phyloP scores from a whole-genome alignment of 1,140 invertebrate genomes.

The Mylabris phalerata region DNA sequence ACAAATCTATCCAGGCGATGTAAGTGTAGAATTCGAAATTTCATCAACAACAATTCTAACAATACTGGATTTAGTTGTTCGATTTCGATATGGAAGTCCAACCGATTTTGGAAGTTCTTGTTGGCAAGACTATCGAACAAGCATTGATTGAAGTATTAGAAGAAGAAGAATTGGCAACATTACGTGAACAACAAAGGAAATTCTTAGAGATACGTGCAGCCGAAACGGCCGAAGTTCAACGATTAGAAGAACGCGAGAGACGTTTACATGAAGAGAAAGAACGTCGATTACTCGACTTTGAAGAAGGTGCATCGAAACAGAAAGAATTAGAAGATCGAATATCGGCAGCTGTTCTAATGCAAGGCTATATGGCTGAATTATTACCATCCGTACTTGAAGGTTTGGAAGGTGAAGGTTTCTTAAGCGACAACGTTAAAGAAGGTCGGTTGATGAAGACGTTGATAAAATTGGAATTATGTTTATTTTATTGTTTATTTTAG shows the following conservation, averaged over 20 bases:
- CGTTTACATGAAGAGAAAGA: constrained; percentile 49
- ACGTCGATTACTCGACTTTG: constrained; percentile 51
- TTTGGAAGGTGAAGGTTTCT: constrained; percentile 67
- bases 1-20: constrained; percentile 82
- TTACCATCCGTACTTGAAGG: constrained; percentile 76
- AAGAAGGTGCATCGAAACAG: constrained; percentile 49
- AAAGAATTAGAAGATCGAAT: constrained; percentile 70
- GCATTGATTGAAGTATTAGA: constrained; percentile 75
- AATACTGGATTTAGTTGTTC: constrained; percentile 53
- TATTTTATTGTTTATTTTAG: constrained; percentile 39
- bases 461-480: not conserved
- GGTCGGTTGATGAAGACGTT: constrained; percentile 42
- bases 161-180: constrained; percentile 66
- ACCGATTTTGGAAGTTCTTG: constrained; percentile 78
- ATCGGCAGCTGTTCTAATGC: constrained; percentile 71
- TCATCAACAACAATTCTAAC: not conserved
- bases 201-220: constrained; percentile 69
- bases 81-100: constrained; percentile 85
- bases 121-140: constrained; percentile 83
- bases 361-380: constrained; percentile 74
- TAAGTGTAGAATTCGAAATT: constrained; percentile 43
- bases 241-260: constrained; percentile 65
- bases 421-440: constrained; percentile 63
- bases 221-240: constrained; percentile 68
- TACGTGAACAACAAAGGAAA: constrained; percentile 69